phyloP scores from a whole-genome alignment of 1,140 invertebrate species.

The Lordiphosa clarofinis region DNA sequence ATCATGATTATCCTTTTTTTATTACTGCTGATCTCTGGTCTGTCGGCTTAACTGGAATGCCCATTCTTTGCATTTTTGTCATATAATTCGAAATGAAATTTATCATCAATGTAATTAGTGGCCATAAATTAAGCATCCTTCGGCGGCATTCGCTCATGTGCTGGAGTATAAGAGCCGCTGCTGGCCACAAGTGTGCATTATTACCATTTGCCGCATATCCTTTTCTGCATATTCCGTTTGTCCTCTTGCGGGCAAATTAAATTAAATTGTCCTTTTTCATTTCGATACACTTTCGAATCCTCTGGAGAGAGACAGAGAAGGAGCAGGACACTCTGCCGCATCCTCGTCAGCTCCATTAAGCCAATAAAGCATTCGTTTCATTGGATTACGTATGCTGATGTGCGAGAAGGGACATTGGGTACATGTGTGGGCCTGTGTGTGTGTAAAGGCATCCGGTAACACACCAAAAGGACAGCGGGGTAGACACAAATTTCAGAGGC shows the following conservation, averaged over 20 bases:
- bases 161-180: slow-evolving; percentile 4
- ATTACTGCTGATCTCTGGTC: slow-evolving; percentile 39
- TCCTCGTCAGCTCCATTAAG: slow-evolving; percentile 67
- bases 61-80: background rate
- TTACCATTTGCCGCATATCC: slow-evolving; percentile 49
- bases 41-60: slow-evolving; percentile 27
- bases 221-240: slow-evolving; percentile 35
- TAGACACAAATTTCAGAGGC: slow-evolving; percentile 36
- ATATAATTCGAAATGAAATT: slow-evolving; percentile 76
- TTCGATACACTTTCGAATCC: slow-evolving; percentile 71
- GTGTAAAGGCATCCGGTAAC: slow-evolving; percentile 52
- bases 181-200: slow-evolving; percentile 73
- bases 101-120: slow-evolving; percentile 70
- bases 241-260: slow-evolving; percentile 64
- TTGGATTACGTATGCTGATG: slow-evolving; percentile 76
- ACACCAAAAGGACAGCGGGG: slow-evolving; percentile 34
- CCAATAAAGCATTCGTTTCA: slow-evolving; percentile 78
- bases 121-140: slow-evolving; percentile 60
- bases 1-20: slow-evolving; percentile 59
- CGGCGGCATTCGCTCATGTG: background rate
- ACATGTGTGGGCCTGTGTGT: background rate
- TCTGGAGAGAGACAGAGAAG: slow-evolving; percentile 31
- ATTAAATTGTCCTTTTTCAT: slow-evolving; percentile 77
- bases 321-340: slow-evolving; percentile 17
- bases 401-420: slow-evolving; percentile 2